These are phyloP conservation scores for Steromphala cineraria DNA, from an alignment of 2,888 invertebrate genomes.

Conservation along the genomic window DNA sequence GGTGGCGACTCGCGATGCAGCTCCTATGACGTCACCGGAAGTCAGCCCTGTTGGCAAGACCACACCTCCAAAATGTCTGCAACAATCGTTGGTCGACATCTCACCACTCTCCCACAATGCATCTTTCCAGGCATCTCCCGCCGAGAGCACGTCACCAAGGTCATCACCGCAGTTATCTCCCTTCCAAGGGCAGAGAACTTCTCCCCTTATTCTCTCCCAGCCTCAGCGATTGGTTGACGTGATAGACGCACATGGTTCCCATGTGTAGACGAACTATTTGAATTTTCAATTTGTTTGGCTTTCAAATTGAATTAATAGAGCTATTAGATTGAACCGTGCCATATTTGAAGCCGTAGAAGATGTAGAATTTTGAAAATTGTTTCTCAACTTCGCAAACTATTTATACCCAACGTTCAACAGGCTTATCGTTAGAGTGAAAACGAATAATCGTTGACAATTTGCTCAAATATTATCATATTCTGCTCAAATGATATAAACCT, in stretches of 20 bases:
- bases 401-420: no score
- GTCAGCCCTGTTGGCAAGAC: background rate
- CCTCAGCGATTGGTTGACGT: slow-evolving; percentile 2
- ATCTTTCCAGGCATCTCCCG: background rate
- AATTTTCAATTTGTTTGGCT: no score
- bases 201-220: background rate
- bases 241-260: background rate
- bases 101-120: background rate
- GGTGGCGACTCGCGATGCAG: background rate
- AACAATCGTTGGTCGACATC: background rate
- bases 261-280: no score
- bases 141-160: background rate
- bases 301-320: no score
- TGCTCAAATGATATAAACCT: no score
- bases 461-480: no score
- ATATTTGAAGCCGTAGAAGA: no score
- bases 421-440: no score
- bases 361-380: no score
- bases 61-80: background rate
- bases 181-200: background rate
- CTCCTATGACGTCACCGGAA: slow-evolving; percentile 14
- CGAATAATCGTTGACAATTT: no score
- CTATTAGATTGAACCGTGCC: no score
- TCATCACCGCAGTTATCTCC: slow-evolving; percentile 13
- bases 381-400: no score